Evolutionary conservation across 2,797 vertebrate genomes (phyloP).

Genomic region (Phaenicophaeus curvirostris): DNA sequence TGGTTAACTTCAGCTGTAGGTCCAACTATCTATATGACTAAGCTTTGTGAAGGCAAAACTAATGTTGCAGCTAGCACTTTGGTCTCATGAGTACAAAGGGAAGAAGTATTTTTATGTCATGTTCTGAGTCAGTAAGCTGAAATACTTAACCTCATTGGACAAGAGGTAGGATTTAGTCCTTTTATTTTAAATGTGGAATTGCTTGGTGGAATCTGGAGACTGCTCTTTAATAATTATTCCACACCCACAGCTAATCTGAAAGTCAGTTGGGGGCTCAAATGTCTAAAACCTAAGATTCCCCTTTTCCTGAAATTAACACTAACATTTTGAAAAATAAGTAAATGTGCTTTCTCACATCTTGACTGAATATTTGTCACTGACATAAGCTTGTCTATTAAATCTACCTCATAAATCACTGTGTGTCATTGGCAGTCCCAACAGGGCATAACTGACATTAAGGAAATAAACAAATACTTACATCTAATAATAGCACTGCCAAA

Average conservation of each 20-base stretch:
- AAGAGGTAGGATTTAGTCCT: neutral
- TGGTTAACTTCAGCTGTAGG: neutral
- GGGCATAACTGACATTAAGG: neutral
- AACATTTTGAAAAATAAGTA: neutral
- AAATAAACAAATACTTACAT: conserved; percentile 26
- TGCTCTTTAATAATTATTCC: neutral
- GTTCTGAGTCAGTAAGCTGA: neutral
- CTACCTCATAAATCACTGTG: neutral
- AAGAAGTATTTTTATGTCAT: neutral
- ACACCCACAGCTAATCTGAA: neutral
- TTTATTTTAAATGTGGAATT: neutral
- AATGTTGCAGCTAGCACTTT: neutral
- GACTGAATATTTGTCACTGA: neutral
- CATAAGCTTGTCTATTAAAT: neutral
- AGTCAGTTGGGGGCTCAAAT: neutral
- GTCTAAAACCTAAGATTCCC: neutral
- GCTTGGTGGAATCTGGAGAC: neutral
- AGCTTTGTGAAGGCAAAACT: neutral
- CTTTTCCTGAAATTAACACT: neutral
- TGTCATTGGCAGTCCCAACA: neutral
- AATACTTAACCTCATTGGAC: neutral
- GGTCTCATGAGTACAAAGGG: neutral
- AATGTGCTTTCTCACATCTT: neutral
- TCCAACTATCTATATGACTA: neutral
- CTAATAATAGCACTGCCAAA: conserved; percentile 36